Percentiles rank a stretch among this genome's conserved stretches.
These are phyloP conservation scores for Sprattus sprattus DNA, from an alignment of 2,113 vertebrate species.

Conservation along the genomic window DNA sequence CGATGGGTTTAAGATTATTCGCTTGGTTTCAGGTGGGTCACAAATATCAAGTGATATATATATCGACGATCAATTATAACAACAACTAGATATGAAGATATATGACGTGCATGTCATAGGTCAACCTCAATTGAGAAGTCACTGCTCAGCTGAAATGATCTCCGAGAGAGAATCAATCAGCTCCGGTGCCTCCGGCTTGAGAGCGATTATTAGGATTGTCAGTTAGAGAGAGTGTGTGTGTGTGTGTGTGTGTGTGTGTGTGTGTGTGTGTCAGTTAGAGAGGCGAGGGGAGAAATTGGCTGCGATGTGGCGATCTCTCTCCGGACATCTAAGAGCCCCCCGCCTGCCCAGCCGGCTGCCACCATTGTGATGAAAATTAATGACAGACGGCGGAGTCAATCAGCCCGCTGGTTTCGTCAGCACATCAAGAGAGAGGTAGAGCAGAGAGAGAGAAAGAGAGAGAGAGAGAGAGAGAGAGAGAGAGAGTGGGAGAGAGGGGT, in stretches of 20 bases:
- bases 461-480: not conserved
- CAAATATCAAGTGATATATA: not conserved
- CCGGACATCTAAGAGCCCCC: conserved; percentile 36
- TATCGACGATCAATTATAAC: not conserved
- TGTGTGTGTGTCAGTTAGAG: conserved; percentile 60
- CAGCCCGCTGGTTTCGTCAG: conserved; percentile 20
- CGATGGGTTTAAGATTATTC: not conserved
- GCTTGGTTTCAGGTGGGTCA: not conserved
- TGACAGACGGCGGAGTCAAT: conserved; percentile 45
- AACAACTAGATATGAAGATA: not conserved
- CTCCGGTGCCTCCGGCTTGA: conserved; percentile 43
- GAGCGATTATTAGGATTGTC: conserved; percentile 56
- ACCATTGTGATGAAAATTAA: conserved; percentile 49
- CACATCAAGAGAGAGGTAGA: conserved; percentile 21
- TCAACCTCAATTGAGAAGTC: conserved; percentile 23
- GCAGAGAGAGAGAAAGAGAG: conserved; percentile 9
- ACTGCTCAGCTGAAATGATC: conserved; percentile 40
- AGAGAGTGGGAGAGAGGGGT: not conserved
- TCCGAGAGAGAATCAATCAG: conserved; percentile 36
- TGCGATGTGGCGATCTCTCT: conserved; percentile 18
- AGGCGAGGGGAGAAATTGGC: conserved; percentile 34
- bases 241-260: too few species aligned
- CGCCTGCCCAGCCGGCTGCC: conserved; percentile 38
- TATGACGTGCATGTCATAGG: conserved; percentile 9
- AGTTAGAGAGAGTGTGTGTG: conserved; percentile 54